Evolutionary conservation across 30 jellyfish, hydroid and myxozoan genomes (phyloP).

Genomic region (Pseudorhiza aurosa): DNA sequence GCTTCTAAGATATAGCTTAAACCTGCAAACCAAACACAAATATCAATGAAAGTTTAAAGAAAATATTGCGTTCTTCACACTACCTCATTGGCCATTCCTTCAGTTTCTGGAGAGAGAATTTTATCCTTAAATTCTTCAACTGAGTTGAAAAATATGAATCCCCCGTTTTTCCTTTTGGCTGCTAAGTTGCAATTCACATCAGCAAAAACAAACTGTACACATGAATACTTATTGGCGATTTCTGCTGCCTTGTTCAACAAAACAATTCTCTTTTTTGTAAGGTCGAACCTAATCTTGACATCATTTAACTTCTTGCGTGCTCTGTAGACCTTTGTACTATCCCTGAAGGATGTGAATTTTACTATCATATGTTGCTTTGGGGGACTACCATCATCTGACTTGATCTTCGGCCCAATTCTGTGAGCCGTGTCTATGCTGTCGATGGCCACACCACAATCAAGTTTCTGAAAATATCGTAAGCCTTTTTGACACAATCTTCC

Average conservation of each 20-base stretch:
- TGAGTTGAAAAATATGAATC: conserved; percentile 20
- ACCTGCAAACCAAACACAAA: conserved; percentile 1
- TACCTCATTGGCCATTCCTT: background rate
- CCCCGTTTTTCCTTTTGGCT: conserved; percentile 16
- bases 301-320: conserved; percentile 18
- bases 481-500: conserved; percentile 34
- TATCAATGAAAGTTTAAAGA: conserved; percentile 6
- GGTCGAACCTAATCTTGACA: conserved; percentile 37
- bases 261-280: conserved; percentile 6
- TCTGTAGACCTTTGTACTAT: conserved; percentile 4
- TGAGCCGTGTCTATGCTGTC: conserved; percentile 29
- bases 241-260: conserved; percentile 37
- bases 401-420: conserved; percentile 39
- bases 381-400: conserved; percentile 7
- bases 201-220: conserved; percentile 34
- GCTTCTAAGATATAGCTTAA: background rate
- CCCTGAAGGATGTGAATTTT: conserved; percentile 16
- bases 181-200: conserved; percentile 30
- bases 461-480: background rate
- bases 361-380: conserved; percentile 33
- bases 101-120: conserved; percentile 18
- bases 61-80: background rate
- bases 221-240: background rate
- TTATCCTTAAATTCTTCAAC: conserved; percentile 28
- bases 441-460: conserved; percentile 39